phyloP scores from a whole-genome alignment of 2,797 vertebrate species.

The Alca torda region DNA sequence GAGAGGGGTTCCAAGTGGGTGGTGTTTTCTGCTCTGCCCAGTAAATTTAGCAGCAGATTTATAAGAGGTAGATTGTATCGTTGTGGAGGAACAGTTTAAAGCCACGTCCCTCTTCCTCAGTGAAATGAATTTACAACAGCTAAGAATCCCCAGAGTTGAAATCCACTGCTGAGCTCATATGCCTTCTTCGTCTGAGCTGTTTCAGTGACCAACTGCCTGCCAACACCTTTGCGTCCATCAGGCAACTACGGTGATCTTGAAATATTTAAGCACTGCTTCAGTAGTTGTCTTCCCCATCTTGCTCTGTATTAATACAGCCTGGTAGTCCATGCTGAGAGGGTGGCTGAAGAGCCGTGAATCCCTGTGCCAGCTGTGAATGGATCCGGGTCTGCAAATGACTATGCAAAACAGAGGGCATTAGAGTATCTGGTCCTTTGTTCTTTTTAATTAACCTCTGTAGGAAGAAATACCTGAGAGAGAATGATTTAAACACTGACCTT shows the following conservation, averaged over 20 bases:
- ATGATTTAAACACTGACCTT: neutral
- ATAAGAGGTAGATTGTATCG: neutral
- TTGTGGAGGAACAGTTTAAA: neutral
- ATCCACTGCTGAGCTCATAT: neutral
- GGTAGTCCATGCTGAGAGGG: neutral
- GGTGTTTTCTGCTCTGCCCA: neutral
- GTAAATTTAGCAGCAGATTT: neutral
- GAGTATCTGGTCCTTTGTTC: neutral
- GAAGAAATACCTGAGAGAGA: neutral
- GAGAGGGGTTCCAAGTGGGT: neutral
- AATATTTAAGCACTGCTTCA: neutral
- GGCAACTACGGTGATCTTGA: neutral
- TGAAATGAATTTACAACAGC: neutral
- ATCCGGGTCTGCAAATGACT: neutral
- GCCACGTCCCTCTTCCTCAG: neutral
- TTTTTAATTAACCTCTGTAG: constrained; percentile 8
- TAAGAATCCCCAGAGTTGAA: neutral
- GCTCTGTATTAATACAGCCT: neutral
- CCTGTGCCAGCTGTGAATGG: neutral
- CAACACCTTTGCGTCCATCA: neutral
- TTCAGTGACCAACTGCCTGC: neutral
- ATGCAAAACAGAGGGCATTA: neutral
- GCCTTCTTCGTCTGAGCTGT: neutral
- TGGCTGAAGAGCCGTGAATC: neutral
- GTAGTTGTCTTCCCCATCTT: neutral